These are phyloP conservation scores for Apistogramma diplotaenia DNA, from an alignment of 2,113 vertebrate species.

Conservation along the genomic window DNA sequence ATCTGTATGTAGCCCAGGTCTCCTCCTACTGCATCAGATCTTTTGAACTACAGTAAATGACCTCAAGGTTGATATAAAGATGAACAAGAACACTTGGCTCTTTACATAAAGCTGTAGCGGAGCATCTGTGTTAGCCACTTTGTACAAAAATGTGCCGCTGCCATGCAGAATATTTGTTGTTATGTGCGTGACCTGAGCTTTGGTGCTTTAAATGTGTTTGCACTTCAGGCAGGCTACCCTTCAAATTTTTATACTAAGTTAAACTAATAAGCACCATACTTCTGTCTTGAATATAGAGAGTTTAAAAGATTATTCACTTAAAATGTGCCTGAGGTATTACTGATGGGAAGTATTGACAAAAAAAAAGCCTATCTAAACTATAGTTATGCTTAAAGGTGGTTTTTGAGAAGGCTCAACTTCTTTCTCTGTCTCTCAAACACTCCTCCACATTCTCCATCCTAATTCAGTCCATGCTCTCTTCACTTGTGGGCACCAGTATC, in stretches of 20 bases:
- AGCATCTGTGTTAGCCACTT: background rate
- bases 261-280: background rate
- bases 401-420: background rate
- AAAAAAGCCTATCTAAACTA: background rate
- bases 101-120: background rate
- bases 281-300: background rate
- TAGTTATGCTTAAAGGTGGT: background rate
- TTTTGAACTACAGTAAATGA: background rate
- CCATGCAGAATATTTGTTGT: background rate
- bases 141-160: background rate
- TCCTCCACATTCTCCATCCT: constrained; percentile 15
- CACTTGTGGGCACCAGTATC: constrained; percentile 13
- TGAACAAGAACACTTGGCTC: background rate
- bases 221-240: background rate
- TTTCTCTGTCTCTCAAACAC: background rate
- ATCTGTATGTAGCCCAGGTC: background rate
- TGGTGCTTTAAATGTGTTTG: background rate
- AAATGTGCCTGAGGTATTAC: background rate
- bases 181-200: background rate
- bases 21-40: background rate
- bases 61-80: background rate
- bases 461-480: constrained; percentile 24
- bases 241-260: background rate
- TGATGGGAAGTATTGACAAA: background rate
- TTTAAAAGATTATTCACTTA: background rate